Conservation (phyloP, 2,888 invertebrate species). For the Sinelater perroti region DNA sequence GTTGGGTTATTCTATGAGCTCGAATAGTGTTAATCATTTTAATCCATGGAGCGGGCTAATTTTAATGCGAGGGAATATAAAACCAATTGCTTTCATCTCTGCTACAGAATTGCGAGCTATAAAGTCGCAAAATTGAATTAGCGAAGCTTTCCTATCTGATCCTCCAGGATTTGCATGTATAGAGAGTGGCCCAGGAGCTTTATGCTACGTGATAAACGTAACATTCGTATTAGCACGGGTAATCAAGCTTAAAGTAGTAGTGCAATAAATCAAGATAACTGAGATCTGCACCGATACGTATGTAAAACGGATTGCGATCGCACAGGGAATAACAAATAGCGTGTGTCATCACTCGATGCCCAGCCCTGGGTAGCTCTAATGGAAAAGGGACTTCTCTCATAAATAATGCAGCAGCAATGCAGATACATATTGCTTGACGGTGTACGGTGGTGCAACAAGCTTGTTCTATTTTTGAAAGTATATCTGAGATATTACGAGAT, state of each 20-base stretch:
- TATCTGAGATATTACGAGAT: slow-evolving; percentile 9
- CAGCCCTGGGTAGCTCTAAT: slow-evolving; percentile 34
- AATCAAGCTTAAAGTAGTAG: slow-evolving; percentile 42
- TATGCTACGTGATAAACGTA: slow-evolving; percentile 38
- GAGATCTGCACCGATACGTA: slow-evolving; percentile 46
- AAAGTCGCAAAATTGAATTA: too few relatives aligned
- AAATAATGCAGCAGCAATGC: slow-evolving; percentile 35
- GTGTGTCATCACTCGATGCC: slow-evolving; percentile 45
- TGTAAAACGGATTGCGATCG: slow-evolving; percentile 45
- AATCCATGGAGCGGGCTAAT: too few relatives aligned
- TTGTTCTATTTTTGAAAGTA: too few relatives aligned
- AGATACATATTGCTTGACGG: slow-evolving; percentile 17
- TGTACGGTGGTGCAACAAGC: too few relatives aligned
- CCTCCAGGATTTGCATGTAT: too few relatives aligned
- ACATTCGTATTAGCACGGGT: slow-evolving; percentile 47
- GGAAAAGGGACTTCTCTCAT: slow-evolving; percentile 32
- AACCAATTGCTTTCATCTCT: too few relatives aligned
- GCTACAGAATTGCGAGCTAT: too few relatives aligned
- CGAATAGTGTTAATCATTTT: too few relatives aligned
- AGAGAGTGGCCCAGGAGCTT: too few relatives aligned
- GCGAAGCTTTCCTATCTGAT: too few relatives aligned
- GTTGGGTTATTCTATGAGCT: too few relatives aligned
- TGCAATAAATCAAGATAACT: slow-evolving; percentile 43
- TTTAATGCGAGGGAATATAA: too few relatives aligned
- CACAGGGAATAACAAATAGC: slow-evolving; percentile 45